Evolutionary conservation across 2,888 invertebrate species (phyloP).

Genomic region (Drosophila pegasa): DNA sequence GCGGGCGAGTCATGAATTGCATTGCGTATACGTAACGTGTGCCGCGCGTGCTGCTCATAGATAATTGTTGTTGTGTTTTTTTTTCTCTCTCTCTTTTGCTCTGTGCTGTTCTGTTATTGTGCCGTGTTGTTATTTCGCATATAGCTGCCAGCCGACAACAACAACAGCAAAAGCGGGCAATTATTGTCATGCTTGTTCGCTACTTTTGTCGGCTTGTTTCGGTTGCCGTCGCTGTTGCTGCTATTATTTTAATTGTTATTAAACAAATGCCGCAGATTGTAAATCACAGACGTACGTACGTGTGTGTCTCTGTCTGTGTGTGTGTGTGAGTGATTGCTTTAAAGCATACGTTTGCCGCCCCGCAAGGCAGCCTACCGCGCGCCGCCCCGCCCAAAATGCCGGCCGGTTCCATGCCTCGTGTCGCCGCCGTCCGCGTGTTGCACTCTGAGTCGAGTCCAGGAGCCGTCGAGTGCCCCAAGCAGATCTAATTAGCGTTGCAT

Average conservation of each 20-base stretch:
- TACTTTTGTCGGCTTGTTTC: conserved; percentile 39
- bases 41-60: conserved; percentile 58
- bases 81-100: background rate
- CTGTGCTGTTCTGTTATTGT: conserved; percentile 15
- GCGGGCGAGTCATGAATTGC: conserved; percentile 26
- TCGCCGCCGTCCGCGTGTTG: conserved; percentile 6
- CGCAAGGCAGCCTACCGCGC: background rate
- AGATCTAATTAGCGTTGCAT: conserved; percentile 75
- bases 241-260: conserved; percentile 45
- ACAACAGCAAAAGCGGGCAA: conserved; percentile 14
- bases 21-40: conserved; percentile 62
- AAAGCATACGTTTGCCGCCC: background rate
- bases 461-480: conserved; percentile 23
- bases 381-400: conserved; percentile 35
- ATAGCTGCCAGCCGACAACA: conserved; percentile 35
- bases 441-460: conserved; percentile 8
- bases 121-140: conserved; percentile 41
- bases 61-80: conserved; percentile 44
- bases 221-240: conserved; percentile 16
- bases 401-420: conserved; percentile 26
- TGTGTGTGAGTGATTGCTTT: background rate
- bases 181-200: conserved; percentile 48
- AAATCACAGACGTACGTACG: conserved; percentile 6
- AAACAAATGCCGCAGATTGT: conserved; percentile 51
- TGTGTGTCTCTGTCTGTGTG: background rate